Conservation (phyloP, 2,888 invertebrate species). For the Euproctis similis region DNA sequence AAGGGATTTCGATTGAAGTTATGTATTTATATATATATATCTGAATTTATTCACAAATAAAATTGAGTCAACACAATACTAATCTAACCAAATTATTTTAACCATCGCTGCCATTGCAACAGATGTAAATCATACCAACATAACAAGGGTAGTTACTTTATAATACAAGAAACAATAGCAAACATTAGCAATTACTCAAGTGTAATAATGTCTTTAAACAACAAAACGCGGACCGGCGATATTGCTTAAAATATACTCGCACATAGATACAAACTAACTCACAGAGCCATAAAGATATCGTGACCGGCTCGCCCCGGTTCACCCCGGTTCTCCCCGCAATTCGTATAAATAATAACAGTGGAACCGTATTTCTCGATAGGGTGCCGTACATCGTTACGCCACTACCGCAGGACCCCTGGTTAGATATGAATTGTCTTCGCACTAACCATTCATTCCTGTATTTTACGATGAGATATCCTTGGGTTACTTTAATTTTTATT, state of each 20-base stretch:
- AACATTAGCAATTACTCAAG: too few relatives aligned
- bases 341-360: conserved; percentile 22
- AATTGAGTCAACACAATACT: too few relatives aligned
- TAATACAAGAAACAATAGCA: too few relatives aligned
- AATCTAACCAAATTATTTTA: too few relatives aligned
- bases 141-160: too few relatives aligned
- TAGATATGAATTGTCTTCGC: conserved; percentile 20
- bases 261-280: conserved; percentile 6
- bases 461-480: neutral
- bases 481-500: neutral
- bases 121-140: too few relatives aligned
- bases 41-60: too few relatives aligned
- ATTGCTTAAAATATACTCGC: conserved; percentile 3
- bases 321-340: conserved; percentile 13
- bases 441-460: conserved; percentile 14
- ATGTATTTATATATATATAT: too few relatives aligned
- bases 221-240: neutral
- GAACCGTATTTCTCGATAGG: conserved; percentile 27
- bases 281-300: conserved; percentile 15
- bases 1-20: too few relatives aligned
- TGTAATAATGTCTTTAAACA: too few relatives aligned
- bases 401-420: conserved; percentile 9
- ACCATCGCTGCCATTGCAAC: too few relatives aligned
- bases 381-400: conserved; percentile 19
- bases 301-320: too few relatives aligned